Percentiles rank a stretch among this genome's conserved stretches.
Evolutionary conservation across 2,113 vertebrate species (phyloP).

Genomic region (Lophochroa leadbeateri): DNA sequence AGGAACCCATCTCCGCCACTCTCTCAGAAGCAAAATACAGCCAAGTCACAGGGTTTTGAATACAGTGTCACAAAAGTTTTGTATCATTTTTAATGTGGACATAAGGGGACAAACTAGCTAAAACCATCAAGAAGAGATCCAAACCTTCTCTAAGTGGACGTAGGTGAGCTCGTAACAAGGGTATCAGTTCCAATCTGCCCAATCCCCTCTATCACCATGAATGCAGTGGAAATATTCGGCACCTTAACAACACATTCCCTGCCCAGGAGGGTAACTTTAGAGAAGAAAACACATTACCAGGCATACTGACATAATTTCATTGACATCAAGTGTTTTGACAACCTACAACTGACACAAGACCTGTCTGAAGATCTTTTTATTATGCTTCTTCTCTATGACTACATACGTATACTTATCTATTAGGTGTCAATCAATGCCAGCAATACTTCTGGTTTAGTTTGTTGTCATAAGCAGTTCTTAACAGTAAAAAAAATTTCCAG

Average conservation of each 20-base stretch:
- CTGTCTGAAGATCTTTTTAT: not conserved
- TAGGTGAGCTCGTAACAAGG: not conserved
- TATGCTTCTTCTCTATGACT: not conserved
- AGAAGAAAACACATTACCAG: not conserved
- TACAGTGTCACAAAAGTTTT: fast-evolving
- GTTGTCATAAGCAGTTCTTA: not conserved
- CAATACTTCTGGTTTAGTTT: not conserved
- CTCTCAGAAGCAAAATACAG: not conserved
- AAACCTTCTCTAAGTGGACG: not conserved
- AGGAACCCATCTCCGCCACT: not conserved
- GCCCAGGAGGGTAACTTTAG: not conserved
- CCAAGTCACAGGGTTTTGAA: not conserved
- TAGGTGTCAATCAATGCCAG: not conserved
- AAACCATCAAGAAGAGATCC: not conserved
- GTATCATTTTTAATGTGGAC: not conserved
- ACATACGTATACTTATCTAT: not conserved
- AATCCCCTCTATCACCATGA: not conserved
- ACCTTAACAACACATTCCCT: not conserved
- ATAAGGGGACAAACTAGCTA: not conserved
- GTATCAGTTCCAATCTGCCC: not conserved
- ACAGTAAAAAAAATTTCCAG: not conserved
- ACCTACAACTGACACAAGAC: not conserved
- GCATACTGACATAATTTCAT: not conserved
- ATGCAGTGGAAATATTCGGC: not conserved
- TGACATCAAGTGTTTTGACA: not conserved